Base-by-base conservation (phyloP, 2,113 vertebrate species). In the Camelus dromedarius region DNA sequence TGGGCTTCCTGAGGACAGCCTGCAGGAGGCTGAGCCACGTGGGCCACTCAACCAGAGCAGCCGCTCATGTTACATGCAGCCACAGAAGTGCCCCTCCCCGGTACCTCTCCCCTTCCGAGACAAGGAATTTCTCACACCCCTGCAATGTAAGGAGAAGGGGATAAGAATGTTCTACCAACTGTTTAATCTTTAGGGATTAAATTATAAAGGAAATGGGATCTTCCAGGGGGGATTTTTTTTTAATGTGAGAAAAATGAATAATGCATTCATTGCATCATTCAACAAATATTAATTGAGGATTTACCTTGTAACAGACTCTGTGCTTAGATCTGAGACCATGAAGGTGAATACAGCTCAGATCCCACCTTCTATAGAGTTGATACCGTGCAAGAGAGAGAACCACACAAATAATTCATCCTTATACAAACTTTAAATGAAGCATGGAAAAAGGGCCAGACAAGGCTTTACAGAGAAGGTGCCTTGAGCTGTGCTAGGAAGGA, bases 231-330 rank as follows among this genome's bases (percentile, higher is more conserved):
- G 4, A 16, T 24, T 50, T 26, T 46, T n/a, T 42, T 58, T 13
- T 18, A 95, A 73, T 56, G 22, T 26, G n/a, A 91, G 46, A 89
- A 66, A 35, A 94, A 77, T 73, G 7, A 92, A 86, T 66, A 83
- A 84, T 35, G 26, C 18, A 50, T 76, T 81, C 35, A 52, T 28
- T 66, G 35, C 22, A 54, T 89, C 52, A 79, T 58, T 89, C 48
- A 62, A 35, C 10, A 91, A 62, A 72, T 28, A 35, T 32, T 62
- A 60, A 48, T 42, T 72, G 48, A 95, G 24, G 30, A 84, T 83
- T 58, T 56, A 46, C 79, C 58, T 24, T 10, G 3, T 66, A 24
- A 10, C 19, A 73, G 54, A 2, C 7, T 72, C 89, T 52, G 46
- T 32, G 3, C 64, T 84, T 5, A 35, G 56, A 35, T 46, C 5